Percentiles rank a stretch among this genome's conserved stretches.
phyloP scores from a whole-genome alignment of 2,888 invertebrate genomes.

The Saturnia japonica region DNA sequence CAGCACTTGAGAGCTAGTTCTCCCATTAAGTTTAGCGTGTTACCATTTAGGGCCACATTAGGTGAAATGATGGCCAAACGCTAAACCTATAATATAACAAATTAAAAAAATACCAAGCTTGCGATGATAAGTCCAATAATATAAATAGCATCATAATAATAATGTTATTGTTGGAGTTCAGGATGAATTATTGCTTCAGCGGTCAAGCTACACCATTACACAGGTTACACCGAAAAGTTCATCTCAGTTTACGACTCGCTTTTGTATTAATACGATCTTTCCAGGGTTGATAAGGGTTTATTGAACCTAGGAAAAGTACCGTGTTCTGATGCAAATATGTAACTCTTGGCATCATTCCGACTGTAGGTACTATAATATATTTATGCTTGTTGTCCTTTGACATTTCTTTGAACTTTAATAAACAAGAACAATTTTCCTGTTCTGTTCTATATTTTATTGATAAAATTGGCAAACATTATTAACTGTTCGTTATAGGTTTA shows the following conservation, averaged over 20 bases:
- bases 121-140: background rate
- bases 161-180: background rate
- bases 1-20: too few relatives aligned
- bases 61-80: too few relatives aligned
- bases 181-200: background rate
- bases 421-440: background rate
- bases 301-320: background rate
- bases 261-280: background rate
- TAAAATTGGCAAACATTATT: background rate
- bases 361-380: background rate
- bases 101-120: background rate
- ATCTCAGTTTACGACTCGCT: background rate
- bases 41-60: too few relatives aligned
- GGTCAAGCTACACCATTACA: background rate
- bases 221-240: background rate
- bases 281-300: constrained; percentile 7
- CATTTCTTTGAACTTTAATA: background rate
- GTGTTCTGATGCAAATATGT: background rate
- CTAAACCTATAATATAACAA: too few relatives aligned
- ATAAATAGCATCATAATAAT: background rate
- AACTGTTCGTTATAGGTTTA: too few relatives aligned
- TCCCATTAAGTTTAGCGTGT: too few relatives aligned
- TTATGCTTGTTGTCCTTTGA: constrained; percentile 5
- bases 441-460: background rate
- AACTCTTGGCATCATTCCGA: constrained; percentile 13